Percentiles rank a stretch among this genome's conserved stretches.
phyloP scores from a whole-genome alignment of 2,888 invertebrate genomes.

The Sminthurides aquaticus region DNA sequence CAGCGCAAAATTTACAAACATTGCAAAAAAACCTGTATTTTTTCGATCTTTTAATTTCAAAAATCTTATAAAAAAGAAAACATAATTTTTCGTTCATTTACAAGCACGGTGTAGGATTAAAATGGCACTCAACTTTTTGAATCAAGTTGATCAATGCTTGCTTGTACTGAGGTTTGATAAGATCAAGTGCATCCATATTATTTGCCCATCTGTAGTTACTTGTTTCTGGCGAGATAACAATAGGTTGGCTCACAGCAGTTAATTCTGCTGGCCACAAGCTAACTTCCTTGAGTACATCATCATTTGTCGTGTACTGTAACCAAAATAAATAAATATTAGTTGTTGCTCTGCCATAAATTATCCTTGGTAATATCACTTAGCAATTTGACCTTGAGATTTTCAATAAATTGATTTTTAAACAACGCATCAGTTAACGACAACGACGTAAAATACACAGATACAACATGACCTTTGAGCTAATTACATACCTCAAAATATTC shows the following conservation, averaged over 20 bases:
- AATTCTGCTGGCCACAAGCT: constrained; percentile 26
- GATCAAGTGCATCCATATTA: constrained; percentile 8
- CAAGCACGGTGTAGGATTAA: background rate
- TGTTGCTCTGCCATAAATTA: no score
- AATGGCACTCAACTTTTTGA: constrained; percentile 11
- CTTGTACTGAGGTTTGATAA: constrained; percentile 25
- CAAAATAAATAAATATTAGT: no score
- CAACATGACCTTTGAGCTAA: no score
- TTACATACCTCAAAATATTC: constrained; percentile 26
- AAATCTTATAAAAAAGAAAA: no score
- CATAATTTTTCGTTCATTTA: no score
- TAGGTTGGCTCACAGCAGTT: constrained; percentile 17
- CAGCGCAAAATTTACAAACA: no score
- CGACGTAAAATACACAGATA: no score
- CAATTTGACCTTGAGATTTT: background rate
- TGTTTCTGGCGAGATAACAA: constrained; percentile 21
- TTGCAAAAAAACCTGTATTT: no score
- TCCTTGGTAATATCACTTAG: background rate
- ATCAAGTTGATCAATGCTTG: constrained; percentile 5
- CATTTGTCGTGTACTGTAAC: constrained; percentile 27
- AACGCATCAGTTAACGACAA: no score
- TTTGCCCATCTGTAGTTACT: constrained; percentile 22
- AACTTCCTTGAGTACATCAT: constrained; percentile 21
- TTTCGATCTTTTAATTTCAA: no score
- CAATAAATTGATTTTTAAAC: no score